Percentiles rank a stretch among this genome's conserved stretches.
Conservation (phyloP, 2,888 invertebrate species). For the Eupithecia pulchellata region DNA sequence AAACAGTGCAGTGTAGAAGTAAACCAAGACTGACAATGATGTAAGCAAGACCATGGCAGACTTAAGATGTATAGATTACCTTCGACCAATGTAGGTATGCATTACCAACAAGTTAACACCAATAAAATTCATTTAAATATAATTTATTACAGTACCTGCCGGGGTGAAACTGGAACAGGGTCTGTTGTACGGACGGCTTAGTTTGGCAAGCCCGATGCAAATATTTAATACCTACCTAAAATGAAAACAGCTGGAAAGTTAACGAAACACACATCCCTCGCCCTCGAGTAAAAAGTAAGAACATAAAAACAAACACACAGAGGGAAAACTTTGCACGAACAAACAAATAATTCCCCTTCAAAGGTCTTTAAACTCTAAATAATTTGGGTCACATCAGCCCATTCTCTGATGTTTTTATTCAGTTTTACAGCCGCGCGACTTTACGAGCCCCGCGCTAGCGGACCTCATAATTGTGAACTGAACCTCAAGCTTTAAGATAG, state of each 20-base stretch:
- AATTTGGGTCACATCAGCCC: constrained; percentile 14
- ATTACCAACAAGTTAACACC: too few relatives aligned
- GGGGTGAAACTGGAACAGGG: too few relatives aligned
- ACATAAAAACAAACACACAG: background rate
- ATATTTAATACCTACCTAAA: too few relatives aligned
- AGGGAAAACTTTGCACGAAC: background rate
- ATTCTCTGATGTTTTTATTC: constrained; percentile 18
- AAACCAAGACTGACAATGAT: too few relatives aligned
- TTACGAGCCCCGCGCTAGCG: constrained; percentile 24
- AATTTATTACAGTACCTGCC: too few relatives aligned
- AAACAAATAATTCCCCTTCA: background rate
- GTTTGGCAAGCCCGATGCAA: too few relatives aligned
- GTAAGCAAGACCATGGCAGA: too few relatives aligned
- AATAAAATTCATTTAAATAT: too few relatives aligned
- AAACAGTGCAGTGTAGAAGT: too few relatives aligned
- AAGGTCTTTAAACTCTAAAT: constrained; percentile 16
- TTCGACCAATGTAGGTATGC: too few relatives aligned
- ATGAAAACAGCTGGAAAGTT: background rate
- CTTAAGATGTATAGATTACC: too few relatives aligned
- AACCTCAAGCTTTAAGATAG: constrained; percentile 28
- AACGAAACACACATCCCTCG: background rate
- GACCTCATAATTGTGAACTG: constrained; percentile 26
- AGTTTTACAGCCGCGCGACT: constrained; percentile 29
- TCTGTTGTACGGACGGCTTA: too few relatives aligned
- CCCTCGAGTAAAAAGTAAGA: background rate